Base-by-base conservation (phyloP, 2,797 vertebrate species). In the Sebastes nivosus region DNA sequence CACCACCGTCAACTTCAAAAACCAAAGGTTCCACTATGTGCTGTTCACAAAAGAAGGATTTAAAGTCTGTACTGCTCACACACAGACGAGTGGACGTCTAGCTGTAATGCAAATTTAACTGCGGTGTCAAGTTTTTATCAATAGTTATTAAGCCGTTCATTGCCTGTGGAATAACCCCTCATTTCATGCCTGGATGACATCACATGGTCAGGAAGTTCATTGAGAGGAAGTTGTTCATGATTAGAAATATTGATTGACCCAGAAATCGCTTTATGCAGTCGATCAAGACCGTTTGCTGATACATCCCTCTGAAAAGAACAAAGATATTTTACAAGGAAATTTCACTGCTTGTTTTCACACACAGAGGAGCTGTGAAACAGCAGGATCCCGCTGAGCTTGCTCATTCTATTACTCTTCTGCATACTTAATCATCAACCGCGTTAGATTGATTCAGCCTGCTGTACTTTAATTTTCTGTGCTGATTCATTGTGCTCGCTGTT, bases 241-340 rank as follows among this genome's bases (percentile, higher is more conserved):
- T 85, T 83, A 80, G 70, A 83, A 80, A 68, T 75, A 91, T 89
- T 87, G 92, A 92, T 73, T 82, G 84, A 72, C 86, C 83, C 80
- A 78, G 78, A 90, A 88, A 65, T 77, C 32, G 42, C 50, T 86
- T 63, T 2, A 32, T 29, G 50, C 9, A 25, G 38, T 54, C 65
- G 24, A 54, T 65, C 0, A 3, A 67, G 1, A 61, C 34, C 1
- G 4, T 59, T 77, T 60, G 9, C 2, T 42, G 20, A 55, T 61
- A 65, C 7, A 22, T 63, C 78, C 69, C 20, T 64, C 64, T 58
- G 2, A 30, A 65, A 65, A 83, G 22, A 68, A 42, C 3, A 27
- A 22, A 76, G 4, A 80, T n/a, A 34, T 67, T 46, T 59, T 66
- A 52, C 3, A 30, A 36, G 50, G 11, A 36, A 32, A 66, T 50